A percentile compares a stretch with the other conserved stretches of the same genome.
Conservation (phyloP, 2,113 vertebrate genomes). For the Neolamprologus kungweensis region DNA sequence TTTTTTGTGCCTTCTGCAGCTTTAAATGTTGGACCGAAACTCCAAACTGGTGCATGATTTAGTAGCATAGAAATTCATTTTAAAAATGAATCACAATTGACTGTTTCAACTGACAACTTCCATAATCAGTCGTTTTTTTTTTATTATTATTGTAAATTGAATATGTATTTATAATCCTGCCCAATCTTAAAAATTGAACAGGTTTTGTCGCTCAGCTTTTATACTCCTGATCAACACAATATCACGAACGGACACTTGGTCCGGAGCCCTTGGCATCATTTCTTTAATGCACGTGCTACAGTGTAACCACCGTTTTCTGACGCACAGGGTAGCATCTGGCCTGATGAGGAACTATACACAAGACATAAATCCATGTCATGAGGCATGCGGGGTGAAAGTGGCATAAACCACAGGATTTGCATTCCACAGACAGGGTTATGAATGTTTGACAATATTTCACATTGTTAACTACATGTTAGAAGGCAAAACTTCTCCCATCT, state of each 20-base stretch:
- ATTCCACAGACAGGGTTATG: neutral
- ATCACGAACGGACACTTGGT: neutral
- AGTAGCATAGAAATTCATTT: neutral
- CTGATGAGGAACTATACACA: neutral
- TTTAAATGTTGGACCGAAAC: neutral
- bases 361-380: neutral
- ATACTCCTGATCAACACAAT: neutral
- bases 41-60: neutral
- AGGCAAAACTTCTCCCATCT: neutral
- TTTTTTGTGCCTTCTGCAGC: neutral
- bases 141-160: neutral
- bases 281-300: neutral
- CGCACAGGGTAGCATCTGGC: neutral
- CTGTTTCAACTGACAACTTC: neutral
- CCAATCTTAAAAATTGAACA: neutral
- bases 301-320: neutral
- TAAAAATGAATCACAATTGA: neutral
- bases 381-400: neutral
- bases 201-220: neutral
- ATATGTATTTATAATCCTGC: neutral
- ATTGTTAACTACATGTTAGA: neutral
- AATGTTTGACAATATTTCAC: neutral
- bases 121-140: accelerated
- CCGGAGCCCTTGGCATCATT: neutral
- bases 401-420: neutral